phyloP scores from a whole-genome alignment of 2,113 vertebrate species.

The Siniperca knerii region DNA sequence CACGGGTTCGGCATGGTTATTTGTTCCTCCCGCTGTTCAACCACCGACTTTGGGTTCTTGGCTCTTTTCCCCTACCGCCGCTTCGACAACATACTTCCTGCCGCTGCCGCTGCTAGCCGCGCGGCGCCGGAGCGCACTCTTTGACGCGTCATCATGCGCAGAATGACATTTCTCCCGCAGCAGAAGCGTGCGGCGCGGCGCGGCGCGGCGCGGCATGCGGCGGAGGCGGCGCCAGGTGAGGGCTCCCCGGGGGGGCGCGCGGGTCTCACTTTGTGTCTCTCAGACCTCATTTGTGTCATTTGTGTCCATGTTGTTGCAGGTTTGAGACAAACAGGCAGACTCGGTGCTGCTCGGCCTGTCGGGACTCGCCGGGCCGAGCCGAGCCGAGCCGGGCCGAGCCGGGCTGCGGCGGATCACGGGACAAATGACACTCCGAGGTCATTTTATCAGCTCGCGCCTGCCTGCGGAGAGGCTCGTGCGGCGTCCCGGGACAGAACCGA shows the following conservation, averaged over 20 bases:
- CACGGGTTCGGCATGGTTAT: constrained; percentile 71
- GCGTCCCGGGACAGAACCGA: background rate
- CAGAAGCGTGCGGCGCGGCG: too few species aligned
- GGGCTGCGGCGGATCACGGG: background rate
- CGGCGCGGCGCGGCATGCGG: too few species aligned
- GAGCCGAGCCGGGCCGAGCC: constrained; percentile 4
- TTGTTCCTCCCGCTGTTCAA: constrained; percentile 53
- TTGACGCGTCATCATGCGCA: constrained; percentile 69
- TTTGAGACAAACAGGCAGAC: background rate
- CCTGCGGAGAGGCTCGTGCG: background rate
- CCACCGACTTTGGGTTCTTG: constrained; percentile 70
- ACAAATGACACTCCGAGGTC: constrained; percentile 22
- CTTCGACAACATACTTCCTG: constrained; percentile 80
- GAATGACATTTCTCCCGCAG: background rate
- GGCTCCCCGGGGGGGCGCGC: too few species aligned
- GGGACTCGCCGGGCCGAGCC: background rate
- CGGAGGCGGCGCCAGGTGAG: too few species aligned
- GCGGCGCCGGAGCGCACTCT: constrained; percentile 49
- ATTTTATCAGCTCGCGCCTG: background rate
- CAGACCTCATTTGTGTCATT: background rate
- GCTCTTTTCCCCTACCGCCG: constrained; percentile 62
- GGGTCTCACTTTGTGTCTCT: too few species aligned
- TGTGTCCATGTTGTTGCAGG: background rate
- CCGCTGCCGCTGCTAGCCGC: constrained; percentile 59
- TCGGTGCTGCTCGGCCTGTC: background rate